These are phyloP conservation scores for Graphium colonna DNA, from an alignment of 2,888 invertebrate species.

Conservation along the genomic window DNA sequence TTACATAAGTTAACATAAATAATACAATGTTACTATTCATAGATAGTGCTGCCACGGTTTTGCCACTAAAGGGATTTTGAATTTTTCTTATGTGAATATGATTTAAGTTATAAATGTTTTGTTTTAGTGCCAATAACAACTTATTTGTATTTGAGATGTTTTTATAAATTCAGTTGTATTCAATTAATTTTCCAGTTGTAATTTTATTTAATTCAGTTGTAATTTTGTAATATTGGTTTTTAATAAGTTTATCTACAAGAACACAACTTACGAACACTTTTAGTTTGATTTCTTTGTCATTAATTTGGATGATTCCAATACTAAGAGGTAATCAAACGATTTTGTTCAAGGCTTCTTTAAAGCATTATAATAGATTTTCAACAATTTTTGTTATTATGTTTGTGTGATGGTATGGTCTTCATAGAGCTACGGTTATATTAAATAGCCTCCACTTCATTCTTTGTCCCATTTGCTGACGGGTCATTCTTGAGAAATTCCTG, in stretches of 20 bases:
- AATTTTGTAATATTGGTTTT: too few species aligned
- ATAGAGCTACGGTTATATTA: conserved; percentile 31
- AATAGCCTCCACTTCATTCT: conserved; percentile 61
- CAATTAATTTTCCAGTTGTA: too few species aligned
- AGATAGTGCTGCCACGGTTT: conserved; percentile 5
- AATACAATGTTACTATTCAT: conserved; percentile 5
- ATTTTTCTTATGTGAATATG: too few species aligned
- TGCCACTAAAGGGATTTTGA: neutral
- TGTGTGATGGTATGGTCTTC: conserved; percentile 11
- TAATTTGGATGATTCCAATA: neutral
- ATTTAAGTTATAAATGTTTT: too few species aligned
- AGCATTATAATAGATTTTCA: too few species aligned
- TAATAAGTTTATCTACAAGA: conserved; percentile 14
- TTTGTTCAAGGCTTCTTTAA: conserved; percentile 22
- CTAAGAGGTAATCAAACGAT: neutral
- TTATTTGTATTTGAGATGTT: too few species aligned
- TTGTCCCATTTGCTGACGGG: conserved; percentile 37
- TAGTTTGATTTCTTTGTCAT: neutral
- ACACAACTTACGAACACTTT: neutral
- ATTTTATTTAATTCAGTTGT: too few species aligned
- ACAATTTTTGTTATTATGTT: too few species aligned
- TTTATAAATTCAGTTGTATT: too few species aligned
- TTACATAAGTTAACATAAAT: conserved; percentile 12
- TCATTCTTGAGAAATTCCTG: conserved; percentile 61
- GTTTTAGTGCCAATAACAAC: too few species aligned